Conservation (phyloP, 2,888 invertebrate species). For the Vandiemenella viatica region DNA sequence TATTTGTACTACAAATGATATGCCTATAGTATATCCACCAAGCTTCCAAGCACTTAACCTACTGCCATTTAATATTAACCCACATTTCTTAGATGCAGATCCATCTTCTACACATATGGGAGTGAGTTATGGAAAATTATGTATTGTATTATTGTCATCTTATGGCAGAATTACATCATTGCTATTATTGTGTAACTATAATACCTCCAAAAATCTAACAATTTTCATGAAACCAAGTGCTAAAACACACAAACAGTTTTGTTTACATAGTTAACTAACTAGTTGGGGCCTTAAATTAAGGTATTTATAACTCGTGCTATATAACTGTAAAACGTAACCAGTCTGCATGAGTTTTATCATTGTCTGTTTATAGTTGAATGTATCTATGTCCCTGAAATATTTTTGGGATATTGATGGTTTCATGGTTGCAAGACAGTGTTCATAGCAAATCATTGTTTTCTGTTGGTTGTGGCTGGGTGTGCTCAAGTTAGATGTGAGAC, state of each 20-base stretch:
- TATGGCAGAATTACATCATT: background rate
- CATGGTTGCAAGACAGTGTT: no score
- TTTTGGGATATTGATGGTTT: no score
- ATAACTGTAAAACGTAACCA: no score
- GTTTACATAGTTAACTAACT: no score
- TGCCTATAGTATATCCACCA: conserved; percentile 71
- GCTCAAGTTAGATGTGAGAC: no score
- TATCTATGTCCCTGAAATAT: no score
- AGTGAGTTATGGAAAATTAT: conserved; percentile 20
- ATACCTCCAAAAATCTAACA: background rate
- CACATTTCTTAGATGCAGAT: conserved; percentile 59
- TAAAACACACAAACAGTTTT: background rate
- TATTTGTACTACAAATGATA: conserved; percentile 75
- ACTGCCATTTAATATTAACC: conserved; percentile 72
- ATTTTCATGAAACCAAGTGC: background rate
- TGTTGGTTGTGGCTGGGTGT: no score
- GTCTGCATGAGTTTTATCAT: no score
- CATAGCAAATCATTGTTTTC: no score
- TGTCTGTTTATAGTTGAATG: no score
- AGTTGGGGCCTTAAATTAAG: no score
- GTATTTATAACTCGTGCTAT: no score
- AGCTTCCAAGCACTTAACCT: conserved; percentile 53
- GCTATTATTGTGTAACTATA: background rate
- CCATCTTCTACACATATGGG: conserved; percentile 52
- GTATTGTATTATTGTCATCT: background rate